phyloP scores from a whole-genome alignment of 2,888 invertebrate genomes.

The Hyposoter didymator region DNA sequence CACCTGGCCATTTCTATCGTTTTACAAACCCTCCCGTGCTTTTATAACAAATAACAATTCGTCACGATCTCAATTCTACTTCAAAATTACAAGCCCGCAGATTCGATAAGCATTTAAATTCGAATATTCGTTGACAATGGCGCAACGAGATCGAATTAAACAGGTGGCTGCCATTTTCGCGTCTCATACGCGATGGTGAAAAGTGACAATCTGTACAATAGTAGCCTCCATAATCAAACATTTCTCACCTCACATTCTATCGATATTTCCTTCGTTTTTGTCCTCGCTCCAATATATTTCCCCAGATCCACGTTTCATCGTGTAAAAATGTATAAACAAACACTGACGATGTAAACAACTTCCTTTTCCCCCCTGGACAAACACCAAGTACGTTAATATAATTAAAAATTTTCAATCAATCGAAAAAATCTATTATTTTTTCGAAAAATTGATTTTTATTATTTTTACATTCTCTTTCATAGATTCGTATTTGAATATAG shows the following conservation, averaged over 20 bases:
- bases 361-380: neutral
- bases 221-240: neutral
- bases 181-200: neutral
- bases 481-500: neutral
- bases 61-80: neutral
- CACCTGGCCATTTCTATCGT: neutral
- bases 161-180: slow-evolving; percentile 20
- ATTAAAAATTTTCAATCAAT: neutral
- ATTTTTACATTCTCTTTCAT: neutral
- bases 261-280: neutral
- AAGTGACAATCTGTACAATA: neutral
- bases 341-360: neutral
- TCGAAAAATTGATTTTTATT: neutral
- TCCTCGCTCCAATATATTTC: neutral
- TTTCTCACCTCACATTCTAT: neutral
- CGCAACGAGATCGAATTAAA: slow-evolving; percentile 5
- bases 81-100: neutral
- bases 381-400: neutral
- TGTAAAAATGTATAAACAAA: neutral
- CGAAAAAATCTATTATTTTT: neutral
- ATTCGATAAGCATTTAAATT: neutral
- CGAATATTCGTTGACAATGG: neutral
- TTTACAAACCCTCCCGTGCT: neutral
- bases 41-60: neutral
- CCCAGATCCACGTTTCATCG: neutral